Evolutionary conservation across 2,113 vertebrate genomes (phyloP).

Genomic region (Lanius collurio): DNA sequence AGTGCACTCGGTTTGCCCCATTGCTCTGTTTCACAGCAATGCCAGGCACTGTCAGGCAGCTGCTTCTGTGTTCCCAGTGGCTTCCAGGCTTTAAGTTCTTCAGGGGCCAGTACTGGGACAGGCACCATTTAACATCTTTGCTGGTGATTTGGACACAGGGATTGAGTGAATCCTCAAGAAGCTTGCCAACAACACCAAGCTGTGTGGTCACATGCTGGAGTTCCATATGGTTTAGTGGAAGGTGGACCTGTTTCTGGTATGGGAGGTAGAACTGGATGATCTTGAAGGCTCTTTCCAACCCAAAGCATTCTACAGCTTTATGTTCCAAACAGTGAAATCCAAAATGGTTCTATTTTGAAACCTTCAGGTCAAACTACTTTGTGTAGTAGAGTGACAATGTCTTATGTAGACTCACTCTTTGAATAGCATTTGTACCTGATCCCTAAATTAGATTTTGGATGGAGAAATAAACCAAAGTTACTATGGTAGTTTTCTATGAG

Average conservation of each 20-base stretch:
- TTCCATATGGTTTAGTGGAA: background rate
- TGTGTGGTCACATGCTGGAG: background rate
- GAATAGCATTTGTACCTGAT: background rate
- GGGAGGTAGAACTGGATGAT: background rate
- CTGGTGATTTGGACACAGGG: background rate
- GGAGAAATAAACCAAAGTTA: background rate
- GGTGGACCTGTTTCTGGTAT: background rate
- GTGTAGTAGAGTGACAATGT: background rate
- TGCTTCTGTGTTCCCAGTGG: background rate
- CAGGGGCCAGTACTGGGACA: background rate
- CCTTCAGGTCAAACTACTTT: background rate
- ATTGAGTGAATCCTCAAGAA: background rate
- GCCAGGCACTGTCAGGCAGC: background rate
- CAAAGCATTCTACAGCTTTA: background rate
- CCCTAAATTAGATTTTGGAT: background rate
- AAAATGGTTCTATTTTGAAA: background rate
- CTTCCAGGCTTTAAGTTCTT: background rate
- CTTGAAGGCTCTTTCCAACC: background rate
- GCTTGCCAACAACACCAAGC: background rate
- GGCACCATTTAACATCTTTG: background rate
- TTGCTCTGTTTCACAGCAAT: background rate
- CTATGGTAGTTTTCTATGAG: background rate
- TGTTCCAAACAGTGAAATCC: background rate
- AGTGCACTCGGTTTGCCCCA: background rate
- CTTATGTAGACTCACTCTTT: background rate